A percentile compares a stretch with the other conserved stretches of the same genome.
Evolutionary conservation across 2,797 vertebrate species (phyloP).

Genomic region (Carcharodon carcharias): DNA sequence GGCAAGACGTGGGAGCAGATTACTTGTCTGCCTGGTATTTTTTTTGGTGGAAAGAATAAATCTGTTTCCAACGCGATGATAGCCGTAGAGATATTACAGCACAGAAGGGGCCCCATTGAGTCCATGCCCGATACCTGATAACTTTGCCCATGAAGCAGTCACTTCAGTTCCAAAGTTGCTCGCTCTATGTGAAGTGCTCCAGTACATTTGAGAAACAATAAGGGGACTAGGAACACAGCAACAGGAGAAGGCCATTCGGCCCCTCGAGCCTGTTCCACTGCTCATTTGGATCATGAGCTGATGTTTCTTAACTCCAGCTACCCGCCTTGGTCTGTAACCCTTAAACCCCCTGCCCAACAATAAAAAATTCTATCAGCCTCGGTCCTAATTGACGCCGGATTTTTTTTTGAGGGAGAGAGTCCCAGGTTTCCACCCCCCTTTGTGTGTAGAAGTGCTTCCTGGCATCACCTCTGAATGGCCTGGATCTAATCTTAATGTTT

Average conservation of each 20-base stretch:
- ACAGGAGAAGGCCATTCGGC: not conserved
- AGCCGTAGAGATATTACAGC: no score
- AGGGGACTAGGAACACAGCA: not conserved
- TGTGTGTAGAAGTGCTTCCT: not conserved
- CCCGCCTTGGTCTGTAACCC: not conserved
- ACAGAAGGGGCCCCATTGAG: no score
- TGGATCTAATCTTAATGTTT: no score
- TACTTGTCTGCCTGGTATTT: not conserved
- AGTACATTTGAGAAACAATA: not conserved
- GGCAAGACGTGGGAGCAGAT: not conserved
- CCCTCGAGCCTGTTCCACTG: not conserved
- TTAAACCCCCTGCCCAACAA: not conserved
- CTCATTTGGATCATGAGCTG: not conserved
- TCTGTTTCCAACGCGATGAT: not conserved
- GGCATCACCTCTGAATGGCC: no score
- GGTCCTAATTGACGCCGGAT: no score
- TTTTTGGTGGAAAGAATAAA: not conserved
- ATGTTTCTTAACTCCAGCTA: not conserved
- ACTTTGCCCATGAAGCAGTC: not conserved
- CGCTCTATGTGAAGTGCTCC: not conserved
- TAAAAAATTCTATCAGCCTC: no score
- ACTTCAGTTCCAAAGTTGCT: not conserved
- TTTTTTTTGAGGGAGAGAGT: not conserved
- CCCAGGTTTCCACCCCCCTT: not conserved
- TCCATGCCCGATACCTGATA: not conserved